Conservation (phyloP, 2,888 invertebrate genomes). For the Eristalis intricaria region DNA sequence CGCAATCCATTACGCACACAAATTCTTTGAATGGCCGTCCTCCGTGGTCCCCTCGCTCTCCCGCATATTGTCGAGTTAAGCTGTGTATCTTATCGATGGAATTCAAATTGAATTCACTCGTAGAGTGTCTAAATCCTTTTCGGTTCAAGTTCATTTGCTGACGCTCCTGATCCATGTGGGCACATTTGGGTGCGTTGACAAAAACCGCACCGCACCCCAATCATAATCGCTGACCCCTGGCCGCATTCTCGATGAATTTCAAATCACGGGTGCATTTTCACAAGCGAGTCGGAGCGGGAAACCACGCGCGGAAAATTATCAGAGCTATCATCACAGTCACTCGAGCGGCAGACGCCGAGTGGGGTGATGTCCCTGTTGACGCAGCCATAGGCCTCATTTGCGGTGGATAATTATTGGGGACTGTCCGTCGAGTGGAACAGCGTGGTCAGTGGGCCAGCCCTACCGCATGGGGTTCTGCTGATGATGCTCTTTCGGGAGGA, state of each 20-base stretch:
- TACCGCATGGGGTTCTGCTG: conserved; percentile 1
- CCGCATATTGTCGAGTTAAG: neutral
- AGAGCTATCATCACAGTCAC: conserved; percentile 41
- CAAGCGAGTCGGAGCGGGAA: neutral
- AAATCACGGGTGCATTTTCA: conserved; percentile 49
- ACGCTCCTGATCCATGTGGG: too few relatives aligned
- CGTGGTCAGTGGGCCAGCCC: conserved; percentile 12
- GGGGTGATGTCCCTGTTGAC: conserved; percentile 1
- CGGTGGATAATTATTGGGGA: conserved; percentile 54
- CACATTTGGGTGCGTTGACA: neutral
- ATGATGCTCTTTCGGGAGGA: conserved; percentile 2
- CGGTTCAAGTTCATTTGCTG: neutral
- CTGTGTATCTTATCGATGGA: neutral
- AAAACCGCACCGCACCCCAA: conserved; percentile 27
- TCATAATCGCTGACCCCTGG: conserved; percentile 14
- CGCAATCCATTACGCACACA: conserved; percentile 37
- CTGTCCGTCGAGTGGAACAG: conserved; percentile 20
- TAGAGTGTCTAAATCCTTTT: neutral
- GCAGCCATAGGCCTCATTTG: conserved; percentile 32
- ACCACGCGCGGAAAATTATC: conserved; percentile 58
- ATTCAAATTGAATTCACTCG: neutral
- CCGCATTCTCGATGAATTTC: conserved; percentile 3
- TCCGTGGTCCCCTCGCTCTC: neutral
- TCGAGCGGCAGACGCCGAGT: neutral
- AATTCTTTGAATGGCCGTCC: too few relatives aligned